Conservation (phyloP, 2,888 invertebrate genomes). For the Tetragonisca angustula region DNA sequence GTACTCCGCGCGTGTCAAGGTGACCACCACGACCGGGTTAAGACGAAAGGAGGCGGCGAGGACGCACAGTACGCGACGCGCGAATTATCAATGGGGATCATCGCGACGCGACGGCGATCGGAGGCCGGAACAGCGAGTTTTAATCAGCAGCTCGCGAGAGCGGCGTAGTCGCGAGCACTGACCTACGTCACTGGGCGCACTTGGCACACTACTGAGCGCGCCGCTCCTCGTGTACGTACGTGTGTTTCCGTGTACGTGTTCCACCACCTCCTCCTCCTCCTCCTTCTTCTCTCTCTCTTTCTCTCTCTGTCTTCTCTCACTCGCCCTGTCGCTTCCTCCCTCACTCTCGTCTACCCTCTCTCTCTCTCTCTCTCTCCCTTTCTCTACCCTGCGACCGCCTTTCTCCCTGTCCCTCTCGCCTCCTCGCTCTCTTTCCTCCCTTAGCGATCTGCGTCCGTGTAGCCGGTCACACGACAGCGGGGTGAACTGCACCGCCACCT, state of each 20-base stretch:
- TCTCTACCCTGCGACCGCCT: neutral
- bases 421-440: slow-evolving; percentile 13
- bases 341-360: neutral
- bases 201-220: slow-evolving; percentile 63
- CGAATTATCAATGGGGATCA: slow-evolving; percentile 26
- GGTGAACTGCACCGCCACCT: slow-evolving; percentile 78
- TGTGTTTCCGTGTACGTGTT: slow-evolving; percentile 55
- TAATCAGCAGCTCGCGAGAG: slow-evolving; percentile 54
- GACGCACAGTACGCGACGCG: neutral
- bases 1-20: slow-evolving; percentile 40
- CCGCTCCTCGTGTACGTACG: slow-evolving; percentile 52
- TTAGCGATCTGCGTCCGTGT: slow-evolving; percentile 56
- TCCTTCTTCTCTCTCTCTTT: neutral
- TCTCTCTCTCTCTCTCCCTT: slow-evolving; percentile 7
- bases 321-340: neutral
- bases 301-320: neutral
- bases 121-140: slow-evolving; percentile 34
- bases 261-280: slow-evolving; percentile 20
- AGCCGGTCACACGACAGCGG: slow-evolving; percentile 66
- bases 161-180: slow-evolving; percentile 73
- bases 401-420: neutral
- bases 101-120: slow-evolving; percentile 18
- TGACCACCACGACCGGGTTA: slow-evolving; percentile 28
- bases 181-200: slow-evolving; percentile 76
- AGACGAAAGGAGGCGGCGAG: slow-evolving; percentile 35